These are phyloP conservation scores for Strix aluco DNA, from an alignment of 2,113 vertebrate genomes.

Conservation along the genomic window DNA sequence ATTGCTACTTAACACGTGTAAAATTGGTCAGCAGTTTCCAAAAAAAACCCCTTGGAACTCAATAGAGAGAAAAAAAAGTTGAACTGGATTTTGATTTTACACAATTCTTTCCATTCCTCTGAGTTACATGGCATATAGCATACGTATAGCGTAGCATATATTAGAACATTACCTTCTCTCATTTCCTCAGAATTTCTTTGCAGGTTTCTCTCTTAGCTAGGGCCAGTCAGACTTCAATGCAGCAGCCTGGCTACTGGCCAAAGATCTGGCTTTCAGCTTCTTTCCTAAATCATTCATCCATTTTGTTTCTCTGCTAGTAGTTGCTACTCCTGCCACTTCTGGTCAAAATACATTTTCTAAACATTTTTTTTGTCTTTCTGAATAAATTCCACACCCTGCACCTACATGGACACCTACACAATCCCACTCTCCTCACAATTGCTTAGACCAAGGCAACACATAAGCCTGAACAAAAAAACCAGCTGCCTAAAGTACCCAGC, in stretches of 20 bases:
- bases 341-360: neutral
- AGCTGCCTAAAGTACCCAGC: neutral
- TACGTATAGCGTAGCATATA: accelerated
- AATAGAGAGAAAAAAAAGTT: neutral
- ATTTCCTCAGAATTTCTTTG: neutral
- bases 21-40: neutral
- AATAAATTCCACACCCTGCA: neutral
- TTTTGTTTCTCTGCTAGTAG: neutral
- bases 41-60: neutral
- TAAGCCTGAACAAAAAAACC: neutral
- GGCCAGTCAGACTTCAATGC: neutral
- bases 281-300: neutral
- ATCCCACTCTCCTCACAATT: accelerated
- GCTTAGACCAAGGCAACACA: neutral
- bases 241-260: neutral
- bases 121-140: neutral
- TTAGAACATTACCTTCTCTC: neutral
- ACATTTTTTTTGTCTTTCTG: neutral
- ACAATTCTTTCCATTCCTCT: neutral
- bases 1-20: neutral
- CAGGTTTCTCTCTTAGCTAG: neutral
- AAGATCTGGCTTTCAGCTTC: neutral
- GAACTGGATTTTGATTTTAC: neutral
- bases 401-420: neutral
- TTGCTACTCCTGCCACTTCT: neutral